Percentiles rank a stretch among this genome's conserved stretches.
Conservation (phyloP, 2,888 invertebrate species). For the Sinhomidia bicolor region DNA sequence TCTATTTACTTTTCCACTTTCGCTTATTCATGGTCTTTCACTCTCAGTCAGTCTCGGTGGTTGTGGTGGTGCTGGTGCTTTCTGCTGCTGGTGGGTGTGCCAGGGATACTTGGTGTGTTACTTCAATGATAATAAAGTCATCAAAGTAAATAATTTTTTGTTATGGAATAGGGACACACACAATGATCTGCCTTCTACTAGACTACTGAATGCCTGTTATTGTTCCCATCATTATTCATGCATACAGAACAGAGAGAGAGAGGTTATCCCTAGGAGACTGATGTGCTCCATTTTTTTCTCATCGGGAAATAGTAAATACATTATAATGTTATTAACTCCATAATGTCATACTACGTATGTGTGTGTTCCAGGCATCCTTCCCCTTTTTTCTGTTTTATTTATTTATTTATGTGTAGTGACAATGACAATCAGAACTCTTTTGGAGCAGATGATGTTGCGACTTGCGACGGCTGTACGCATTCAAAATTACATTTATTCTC, state of each 20-base stretch:
- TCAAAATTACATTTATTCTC: background rate
- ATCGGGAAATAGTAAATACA: slow-evolving; percentile 59
- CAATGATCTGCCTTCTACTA: slow-evolving; percentile 42
- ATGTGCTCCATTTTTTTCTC: slow-evolving; percentile 57
- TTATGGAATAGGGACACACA: background rate
- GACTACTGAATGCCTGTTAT: slow-evolving; percentile 64
- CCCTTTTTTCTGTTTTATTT: slow-evolving; percentile 34
- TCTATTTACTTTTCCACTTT: slow-evolving; percentile 34
- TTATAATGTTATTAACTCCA: slow-evolving; percentile 64
- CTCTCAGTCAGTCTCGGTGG: slow-evolving; percentile 11
- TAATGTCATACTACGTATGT: slow-evolving; percentile 33
- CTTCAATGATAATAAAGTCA: slow-evolving; percentile 71
- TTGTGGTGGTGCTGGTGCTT: background rate
- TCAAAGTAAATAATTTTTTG: slow-evolving; percentile 70
- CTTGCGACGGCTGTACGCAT: background rate
- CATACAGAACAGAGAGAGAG: slow-evolving; percentile 51
- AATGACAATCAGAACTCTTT: slow-evolving; percentile 56
- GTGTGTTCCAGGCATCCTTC: background rate
- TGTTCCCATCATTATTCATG: slow-evolving; percentile 73
- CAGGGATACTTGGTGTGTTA: slow-evolving; percentile 1
- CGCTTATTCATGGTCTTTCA: slow-evolving; percentile 50
- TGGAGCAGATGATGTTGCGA: slow-evolving; percentile 51
- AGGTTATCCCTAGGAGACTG: slow-evolving; percentile 38
- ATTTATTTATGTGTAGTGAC: slow-evolving; percentile 54
- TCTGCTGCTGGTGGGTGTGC: slow-evolving; percentile 28